Percentiles rank a stretch among this genome's conserved stretches.
Conservation (phyloP, 2,797 vertebrate species). For the Sebastes hubbsi region DNA sequence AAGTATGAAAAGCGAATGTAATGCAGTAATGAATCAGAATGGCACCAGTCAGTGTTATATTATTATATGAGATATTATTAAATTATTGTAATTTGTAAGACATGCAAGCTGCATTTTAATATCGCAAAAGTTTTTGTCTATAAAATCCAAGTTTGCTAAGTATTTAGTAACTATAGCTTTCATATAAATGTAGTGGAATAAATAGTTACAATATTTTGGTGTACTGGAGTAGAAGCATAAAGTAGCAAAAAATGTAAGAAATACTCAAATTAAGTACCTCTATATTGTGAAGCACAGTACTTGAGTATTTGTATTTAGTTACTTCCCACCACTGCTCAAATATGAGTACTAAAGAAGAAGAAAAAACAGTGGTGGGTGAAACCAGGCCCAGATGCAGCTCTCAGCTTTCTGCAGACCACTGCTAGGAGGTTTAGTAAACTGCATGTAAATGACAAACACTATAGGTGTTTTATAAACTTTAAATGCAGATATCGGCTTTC, state of each 20-base stretch:
- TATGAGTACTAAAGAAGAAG: not conserved
- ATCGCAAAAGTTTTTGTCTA: not conserved
- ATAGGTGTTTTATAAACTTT: not conserved
- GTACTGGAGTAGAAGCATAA: not conserved
- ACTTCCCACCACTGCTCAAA: not conserved
- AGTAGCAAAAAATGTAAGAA: not conserved
- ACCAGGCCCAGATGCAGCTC: not conserved
- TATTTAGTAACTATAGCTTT: not conserved
- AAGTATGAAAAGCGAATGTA: not conserved
- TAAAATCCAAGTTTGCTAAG: not conserved
- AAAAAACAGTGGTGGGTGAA: not conserved
- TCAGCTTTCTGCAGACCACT: not conserved
- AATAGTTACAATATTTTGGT: not conserved
- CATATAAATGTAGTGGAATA: not conserved
- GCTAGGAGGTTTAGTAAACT: not conserved
- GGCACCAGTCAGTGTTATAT: not conserved
- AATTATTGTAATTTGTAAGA: not conserved
- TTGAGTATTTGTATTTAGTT: not conserved
- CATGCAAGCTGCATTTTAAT: not conserved
- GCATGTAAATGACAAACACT: not conserved
- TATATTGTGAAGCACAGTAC: not conserved
- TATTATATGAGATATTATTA: not conserved
- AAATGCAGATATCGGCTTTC: slow-evolving; percentile 39
- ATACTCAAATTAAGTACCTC: not conserved
- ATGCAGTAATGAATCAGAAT: not conserved